Evolutionary conservation across 2,888 invertebrate species (phyloP).

Genomic region (Hyles lineata): DNA sequence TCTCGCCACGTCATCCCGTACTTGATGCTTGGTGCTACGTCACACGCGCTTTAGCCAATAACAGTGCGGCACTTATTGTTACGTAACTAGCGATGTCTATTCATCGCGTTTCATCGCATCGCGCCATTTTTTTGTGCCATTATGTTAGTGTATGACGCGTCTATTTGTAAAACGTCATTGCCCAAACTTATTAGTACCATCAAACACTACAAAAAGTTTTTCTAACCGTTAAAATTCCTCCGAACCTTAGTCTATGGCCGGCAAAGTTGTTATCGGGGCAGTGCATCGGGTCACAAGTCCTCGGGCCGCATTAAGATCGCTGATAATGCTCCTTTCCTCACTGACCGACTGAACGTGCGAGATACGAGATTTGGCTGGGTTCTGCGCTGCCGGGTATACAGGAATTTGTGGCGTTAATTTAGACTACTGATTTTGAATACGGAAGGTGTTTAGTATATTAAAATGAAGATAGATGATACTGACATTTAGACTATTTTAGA

Average conservation of each 20-base stretch:
- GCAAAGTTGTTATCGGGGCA: conserved; percentile 24
- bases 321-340: conserved; percentile 49
- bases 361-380: conserved; percentile 30
- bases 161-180: no score
- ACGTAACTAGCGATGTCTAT: no score
- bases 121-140: no score
- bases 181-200: no score
- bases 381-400: conserved; percentile 19
- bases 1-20: no score
- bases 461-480: not conserved
- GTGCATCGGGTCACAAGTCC: conserved; percentile 57
- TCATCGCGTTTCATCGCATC: no score
- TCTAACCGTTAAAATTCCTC: not conserved
- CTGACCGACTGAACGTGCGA: conserved; percentile 42
- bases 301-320: conserved; percentile 55
- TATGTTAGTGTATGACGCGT: no score
- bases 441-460: not conserved
- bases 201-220: no score
- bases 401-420: conserved; percentile 2
- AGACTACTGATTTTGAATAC: not conserved
- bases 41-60: no score
- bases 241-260: conserved; percentile 7
- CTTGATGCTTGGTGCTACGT: no score
- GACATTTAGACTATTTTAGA: not conserved
- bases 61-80: no score